Evolutionary conservation across 2,113 vertebrate species (phyloP).

Genomic region (Tonatia bakeri): DNA sequence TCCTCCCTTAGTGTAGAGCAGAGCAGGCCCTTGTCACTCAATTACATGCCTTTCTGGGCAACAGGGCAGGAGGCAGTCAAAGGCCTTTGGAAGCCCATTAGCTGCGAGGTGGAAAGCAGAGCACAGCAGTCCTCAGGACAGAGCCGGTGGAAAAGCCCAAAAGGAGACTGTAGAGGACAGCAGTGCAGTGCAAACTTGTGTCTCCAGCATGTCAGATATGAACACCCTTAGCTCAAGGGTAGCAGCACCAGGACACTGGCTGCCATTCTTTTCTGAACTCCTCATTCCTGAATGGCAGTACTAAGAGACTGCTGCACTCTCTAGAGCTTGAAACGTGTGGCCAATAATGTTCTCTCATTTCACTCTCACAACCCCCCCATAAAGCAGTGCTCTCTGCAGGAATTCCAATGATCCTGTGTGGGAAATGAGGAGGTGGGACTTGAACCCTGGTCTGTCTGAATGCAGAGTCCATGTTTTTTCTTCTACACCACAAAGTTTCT

Average conservation of each 20-base stretch:
- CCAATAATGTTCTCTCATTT: background rate
- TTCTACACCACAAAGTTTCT: background rate
- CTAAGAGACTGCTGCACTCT: background rate
- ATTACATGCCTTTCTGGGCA: background rate
- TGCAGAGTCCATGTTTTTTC: background rate
- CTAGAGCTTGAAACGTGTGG: background rate
- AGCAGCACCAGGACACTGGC: background rate
- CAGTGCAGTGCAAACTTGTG: background rate
- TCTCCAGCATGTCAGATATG: background rate
- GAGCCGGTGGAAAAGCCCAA: background rate
- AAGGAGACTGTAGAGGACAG: background rate
- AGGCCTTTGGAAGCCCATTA: background rate
- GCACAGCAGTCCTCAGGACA: background rate
- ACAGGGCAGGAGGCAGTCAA: background rate
- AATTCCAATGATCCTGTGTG: background rate
- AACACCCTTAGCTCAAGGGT: background rate
- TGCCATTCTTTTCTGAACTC: background rate
- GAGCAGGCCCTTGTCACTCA: background rate
- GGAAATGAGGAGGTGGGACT: background rate
- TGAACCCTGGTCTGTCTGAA: background rate
- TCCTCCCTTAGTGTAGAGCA: background rate
- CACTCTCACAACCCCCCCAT: background rate
- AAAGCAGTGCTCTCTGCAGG: background rate
- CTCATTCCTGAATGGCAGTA: background rate
- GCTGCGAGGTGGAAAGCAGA: background rate